Base-by-base conservation (phyloP, 1,140 invertebrate genomes). In the Cheumatopsyche charites region DNA sequence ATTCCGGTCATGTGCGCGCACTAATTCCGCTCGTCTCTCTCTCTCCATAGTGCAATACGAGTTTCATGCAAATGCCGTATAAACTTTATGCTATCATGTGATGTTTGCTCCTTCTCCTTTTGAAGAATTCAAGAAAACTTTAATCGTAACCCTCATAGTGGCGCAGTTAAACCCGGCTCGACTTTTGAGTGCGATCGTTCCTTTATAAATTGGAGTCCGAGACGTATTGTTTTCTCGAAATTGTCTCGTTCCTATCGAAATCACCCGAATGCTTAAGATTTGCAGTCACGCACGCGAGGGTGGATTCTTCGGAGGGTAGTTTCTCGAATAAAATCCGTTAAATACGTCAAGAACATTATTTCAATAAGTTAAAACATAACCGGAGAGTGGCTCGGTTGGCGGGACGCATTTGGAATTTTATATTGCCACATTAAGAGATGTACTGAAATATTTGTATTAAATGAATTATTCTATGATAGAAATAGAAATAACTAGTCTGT, bases 341-440 rank as follows among this genome's bases (percentile, higher is more conserved):
- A 74, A 74, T 55, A 71, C 69, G 69, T 71, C 73, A 71, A 74
- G 70, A 71, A 74, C 73, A 74, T 74, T 71, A 74, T 74, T 74
- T 74, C 73, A 74, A 74, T 74, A 74, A 74, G 73, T 74, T 74
- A 70, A 74, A 74, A 74, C 70, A 74, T 74, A 74, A 74, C 73
- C 49, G 73, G 58, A 71, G 58, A 63, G 43, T 25, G 66, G 12
- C 68, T 71, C 45, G 43, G 47, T 29, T 41, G 42, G 36, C 52
- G 26, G 49, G 41, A 71, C 73, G 73, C 70, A 70, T 42, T 67
- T 15, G 9, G 73, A 74, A 74, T 74, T 74, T 68, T 74, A 65
- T 74, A 67, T 52, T 41, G 55, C 65, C 4, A 42, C 49, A 71
- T 71, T 71, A 71, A 67, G 23, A n/a, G 62, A 26, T 26, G 25